phyloP scores from a whole-genome alignment of 2,797 vertebrate species.

The Sebastes flavidus region DNA sequence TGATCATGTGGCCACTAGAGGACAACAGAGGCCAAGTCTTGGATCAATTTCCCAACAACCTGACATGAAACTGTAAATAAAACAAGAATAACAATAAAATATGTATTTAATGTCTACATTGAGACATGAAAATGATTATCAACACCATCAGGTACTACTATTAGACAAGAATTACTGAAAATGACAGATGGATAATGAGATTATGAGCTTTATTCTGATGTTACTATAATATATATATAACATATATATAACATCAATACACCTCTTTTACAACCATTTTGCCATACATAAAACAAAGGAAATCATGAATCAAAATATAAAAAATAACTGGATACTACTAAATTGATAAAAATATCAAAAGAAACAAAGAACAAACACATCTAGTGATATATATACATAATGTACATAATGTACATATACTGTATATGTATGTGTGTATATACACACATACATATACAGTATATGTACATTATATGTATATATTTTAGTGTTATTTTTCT shows the following conservation, averaged over 20 bases:
- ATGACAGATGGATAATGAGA: background rate
- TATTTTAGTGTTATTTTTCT: background rate
- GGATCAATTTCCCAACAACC: background rate
- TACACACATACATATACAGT: no score
- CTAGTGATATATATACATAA: no score
- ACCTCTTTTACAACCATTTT: background rate
- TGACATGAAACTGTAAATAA: background rate
- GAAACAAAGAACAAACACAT: background rate
- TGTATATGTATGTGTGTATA: no score
- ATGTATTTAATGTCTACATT: background rate
- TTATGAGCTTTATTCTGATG: background rate
- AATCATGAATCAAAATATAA: background rate
- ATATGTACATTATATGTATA: no score
- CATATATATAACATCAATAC: background rate
- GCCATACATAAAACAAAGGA: background rate
- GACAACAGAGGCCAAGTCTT: conserved; percentile 17
- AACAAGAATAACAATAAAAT: background rate
- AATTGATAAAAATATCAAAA: background rate
- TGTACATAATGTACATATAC: no score
- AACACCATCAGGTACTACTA: background rate
- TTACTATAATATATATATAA: background rate
- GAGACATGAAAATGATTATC: background rate
- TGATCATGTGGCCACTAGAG: conserved; percentile 43
- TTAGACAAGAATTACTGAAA: background rate
- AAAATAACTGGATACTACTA: background rate